A percentile compares a stretch with the other conserved stretches of the same genome.
These are phyloP conservation scores for Sciurus carolinensis DNA, from an alignment of 2,797 vertebrate genomes.

Conservation along the genomic window DNA sequence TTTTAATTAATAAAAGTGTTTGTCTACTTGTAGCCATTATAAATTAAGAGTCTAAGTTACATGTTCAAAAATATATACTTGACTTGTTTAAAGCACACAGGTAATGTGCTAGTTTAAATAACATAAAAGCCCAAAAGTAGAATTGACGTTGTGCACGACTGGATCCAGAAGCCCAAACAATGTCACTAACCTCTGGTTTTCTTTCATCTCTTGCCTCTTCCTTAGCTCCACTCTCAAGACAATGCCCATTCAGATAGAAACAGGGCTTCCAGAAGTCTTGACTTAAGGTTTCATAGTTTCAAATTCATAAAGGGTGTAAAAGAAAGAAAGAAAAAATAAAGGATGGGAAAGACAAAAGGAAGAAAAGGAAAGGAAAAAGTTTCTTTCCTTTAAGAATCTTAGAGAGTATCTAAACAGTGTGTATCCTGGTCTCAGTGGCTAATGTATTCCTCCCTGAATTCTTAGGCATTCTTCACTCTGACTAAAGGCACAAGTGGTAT, in stretches of 20 bases:
- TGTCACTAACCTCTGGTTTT: background rate
- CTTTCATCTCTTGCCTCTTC: background rate
- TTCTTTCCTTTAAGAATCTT: background rate
- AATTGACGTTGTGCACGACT: background rate
- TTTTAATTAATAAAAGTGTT: conserved; percentile 26
- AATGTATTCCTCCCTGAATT: background rate
- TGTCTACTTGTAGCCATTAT: background rate
- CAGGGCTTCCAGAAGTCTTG: background rate
- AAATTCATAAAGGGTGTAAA: background rate
- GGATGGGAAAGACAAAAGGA: too few species aligned
- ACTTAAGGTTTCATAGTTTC: background rate
- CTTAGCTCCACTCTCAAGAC: background rate
- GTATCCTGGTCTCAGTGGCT: background rate
- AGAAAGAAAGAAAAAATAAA: rapidly evolving
- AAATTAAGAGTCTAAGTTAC: background rate
- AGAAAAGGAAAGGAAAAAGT: background rate
- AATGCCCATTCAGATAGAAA: background rate
- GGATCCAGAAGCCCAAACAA: background rate
- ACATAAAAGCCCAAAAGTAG: background rate
- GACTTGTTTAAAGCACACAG: background rate
- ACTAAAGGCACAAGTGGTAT: background rate
- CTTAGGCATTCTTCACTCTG: background rate
- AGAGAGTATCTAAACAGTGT: background rate
- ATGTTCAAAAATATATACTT: conserved; percentile 35
- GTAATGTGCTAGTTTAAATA: background rate